Evolutionary conservation across 2,888 invertebrate genomes (phyloP).

Genomic region (Rhaphigaster nebulosa): DNA sequence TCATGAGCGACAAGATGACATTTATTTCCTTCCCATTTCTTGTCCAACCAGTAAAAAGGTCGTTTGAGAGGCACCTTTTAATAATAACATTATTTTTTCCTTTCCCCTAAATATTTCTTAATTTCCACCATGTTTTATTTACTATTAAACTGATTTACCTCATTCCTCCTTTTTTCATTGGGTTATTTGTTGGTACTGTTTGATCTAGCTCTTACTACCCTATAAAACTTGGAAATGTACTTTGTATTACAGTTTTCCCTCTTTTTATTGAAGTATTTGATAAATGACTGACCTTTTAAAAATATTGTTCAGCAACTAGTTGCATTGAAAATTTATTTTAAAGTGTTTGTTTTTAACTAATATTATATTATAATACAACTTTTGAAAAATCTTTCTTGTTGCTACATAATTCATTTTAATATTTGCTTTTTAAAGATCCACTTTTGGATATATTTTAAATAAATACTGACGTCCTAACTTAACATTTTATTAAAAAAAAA

Average conservation of each 20-base stretch:
- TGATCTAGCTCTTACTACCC: background rate
- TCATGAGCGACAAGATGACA: background rate
- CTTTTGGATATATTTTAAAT: background rate
- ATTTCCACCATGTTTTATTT: background rate
- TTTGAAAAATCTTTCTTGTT: background rate
- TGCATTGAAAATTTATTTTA: background rate
- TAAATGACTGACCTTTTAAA: background rate
- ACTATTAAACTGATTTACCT: background rate
- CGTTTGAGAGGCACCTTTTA: too few species aligned
- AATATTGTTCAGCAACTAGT: background rate
- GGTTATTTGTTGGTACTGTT: background rate
- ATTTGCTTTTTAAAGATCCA: background rate
- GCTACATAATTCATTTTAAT: background rate
- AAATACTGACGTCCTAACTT: background rate
- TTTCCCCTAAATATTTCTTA: background rate
- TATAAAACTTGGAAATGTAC: background rate
- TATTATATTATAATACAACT: background rate
- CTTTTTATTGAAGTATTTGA: background rate
- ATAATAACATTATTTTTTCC: background rate
- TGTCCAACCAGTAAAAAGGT: background rate
- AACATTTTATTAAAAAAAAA: background rate
- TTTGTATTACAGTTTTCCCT: background rate
- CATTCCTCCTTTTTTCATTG: background rate
- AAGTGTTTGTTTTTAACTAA: background rate
- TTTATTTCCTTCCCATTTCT: background rate